These are phyloP conservation scores for Mionectes macconnelli DNA, from an alignment of 2,113 vertebrate genomes.

Conservation along the genomic window DNA sequence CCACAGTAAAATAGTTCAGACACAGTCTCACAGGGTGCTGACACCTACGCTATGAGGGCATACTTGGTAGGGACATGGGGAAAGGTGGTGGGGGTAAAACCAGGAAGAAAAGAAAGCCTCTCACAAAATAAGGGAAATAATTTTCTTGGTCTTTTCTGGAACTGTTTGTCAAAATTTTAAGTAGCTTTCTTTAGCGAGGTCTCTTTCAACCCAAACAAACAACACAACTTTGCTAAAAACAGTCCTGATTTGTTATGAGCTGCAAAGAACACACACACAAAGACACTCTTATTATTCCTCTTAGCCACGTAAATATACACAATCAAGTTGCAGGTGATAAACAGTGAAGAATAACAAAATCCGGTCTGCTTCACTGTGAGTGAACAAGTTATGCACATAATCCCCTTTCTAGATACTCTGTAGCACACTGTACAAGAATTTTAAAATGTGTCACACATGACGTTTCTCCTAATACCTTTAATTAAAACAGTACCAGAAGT, in stretches of 20 bases:
- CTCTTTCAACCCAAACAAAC: background rate
- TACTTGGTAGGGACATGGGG: background rate
- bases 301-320: background rate
- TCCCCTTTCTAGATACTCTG: background rate
- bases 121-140: background rate
- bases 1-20: background rate
- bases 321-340: background rate
- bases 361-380: background rate
- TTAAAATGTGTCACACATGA: background rate
- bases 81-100: background rate
- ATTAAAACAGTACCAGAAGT: constrained; percentile 60
- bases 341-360: background rate
- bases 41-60: background rate
- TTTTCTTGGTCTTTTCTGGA: background rate
- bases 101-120: background rate
- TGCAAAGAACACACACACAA: background rate
- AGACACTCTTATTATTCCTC: background rate
- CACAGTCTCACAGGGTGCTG: background rate
- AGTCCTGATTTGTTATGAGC: background rate
- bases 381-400: background rate
- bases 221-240: background rate
- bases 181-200: background rate
- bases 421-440: background rate
- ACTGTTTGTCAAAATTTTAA: background rate
- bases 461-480: constrained; percentile 36